Percentiles rank a stretch among this genome's conserved stretches.
Evolutionary conservation across 2,888 invertebrate genomes (phyloP).

Genomic region (Cryptocheilus praepositus): DNA sequence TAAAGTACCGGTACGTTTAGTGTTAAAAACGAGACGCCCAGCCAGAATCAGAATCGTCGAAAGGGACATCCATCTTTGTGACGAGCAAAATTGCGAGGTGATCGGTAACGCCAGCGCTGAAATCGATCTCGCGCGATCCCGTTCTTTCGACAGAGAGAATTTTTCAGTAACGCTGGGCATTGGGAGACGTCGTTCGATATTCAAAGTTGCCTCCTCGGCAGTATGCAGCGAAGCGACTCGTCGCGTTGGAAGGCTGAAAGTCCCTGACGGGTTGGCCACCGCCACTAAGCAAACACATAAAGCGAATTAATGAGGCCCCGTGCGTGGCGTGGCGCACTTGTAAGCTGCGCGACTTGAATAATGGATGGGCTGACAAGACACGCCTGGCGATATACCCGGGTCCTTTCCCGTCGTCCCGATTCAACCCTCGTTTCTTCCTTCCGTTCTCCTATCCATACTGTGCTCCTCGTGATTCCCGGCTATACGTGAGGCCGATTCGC

Average conservation of each 20-base stretch:
- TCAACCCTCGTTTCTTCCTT: conserved; percentile 16
- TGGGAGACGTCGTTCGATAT: conserved; percentile 1
- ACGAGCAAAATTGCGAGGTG: no score
- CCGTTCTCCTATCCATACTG: no score
- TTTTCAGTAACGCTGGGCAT: conserved; percentile 1
- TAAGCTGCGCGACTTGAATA: conserved; percentile 64
- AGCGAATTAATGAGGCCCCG: conserved; percentile 63
- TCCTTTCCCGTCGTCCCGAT: conserved; percentile 43
- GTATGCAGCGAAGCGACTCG: not conserved
- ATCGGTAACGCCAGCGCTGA: no score
- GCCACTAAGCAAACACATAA: conserved; percentile 60
- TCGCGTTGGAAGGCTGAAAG: conserved; percentile 35
- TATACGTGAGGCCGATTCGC: conserved; percentile 1
- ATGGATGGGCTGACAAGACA: conserved; percentile 63
- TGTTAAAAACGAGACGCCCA: no score
- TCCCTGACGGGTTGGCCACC: conserved; percentile 43
- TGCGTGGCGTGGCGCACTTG: conserved; percentile 58
- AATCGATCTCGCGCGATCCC: no score
- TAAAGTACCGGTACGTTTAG: no score
- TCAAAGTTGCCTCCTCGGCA: not conserved
- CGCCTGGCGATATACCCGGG: conserved; percentile 51
- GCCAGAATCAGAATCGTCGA: no score
- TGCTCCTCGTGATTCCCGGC: conserved; percentile 45
- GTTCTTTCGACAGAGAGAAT: not conserved
- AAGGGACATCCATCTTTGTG: no score